Evolutionary conservation across 1,140 invertebrate genomes (phyloP).

Genomic region (Drosophila jambulina): DNA sequence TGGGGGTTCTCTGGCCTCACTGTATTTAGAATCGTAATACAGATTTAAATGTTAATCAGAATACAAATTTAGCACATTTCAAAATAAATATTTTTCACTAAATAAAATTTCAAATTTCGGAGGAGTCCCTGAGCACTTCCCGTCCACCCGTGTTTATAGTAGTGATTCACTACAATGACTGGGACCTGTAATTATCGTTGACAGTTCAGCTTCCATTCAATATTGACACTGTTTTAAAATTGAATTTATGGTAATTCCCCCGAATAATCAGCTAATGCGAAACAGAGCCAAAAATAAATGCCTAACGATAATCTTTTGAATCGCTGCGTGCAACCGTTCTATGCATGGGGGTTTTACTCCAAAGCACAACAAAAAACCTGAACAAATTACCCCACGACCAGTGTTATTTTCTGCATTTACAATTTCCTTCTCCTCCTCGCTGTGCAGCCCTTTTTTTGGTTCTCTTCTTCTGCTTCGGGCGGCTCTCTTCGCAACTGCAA

Average conservation of each 20-base stretch:
- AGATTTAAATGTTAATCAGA: background rate
- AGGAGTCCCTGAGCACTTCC: background rate
- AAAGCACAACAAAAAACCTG: background rate
- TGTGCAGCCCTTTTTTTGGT: constrained; percentile 38
- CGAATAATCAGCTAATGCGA: constrained; percentile 34
- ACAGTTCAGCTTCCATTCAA: constrained; percentile 24
- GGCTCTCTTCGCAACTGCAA: constrained; percentile 24
- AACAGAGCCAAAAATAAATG: constrained; percentile 44
- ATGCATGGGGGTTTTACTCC: constrained; percentile 31
- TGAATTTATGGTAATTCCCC: constrained; percentile 33
- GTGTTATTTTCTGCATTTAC: constrained; percentile 44
- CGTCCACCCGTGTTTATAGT: background rate
- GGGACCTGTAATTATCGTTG: constrained; percentile 38
- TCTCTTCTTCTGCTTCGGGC: constrained; percentile 4
- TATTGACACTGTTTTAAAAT: constrained; percentile 24
- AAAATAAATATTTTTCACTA: background rate
- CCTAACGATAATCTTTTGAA: constrained; percentile 41
- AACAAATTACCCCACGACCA: constrained; percentile 27
- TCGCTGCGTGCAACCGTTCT: constrained; percentile 26
- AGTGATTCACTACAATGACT: background rate
- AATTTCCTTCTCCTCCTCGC: constrained; percentile 7
- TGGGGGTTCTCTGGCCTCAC: background rate
- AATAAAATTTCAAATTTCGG: background rate
- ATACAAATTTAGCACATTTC: too few relatives aligned
- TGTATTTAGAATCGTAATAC: background rate